Conservation (phyloP, 2,888 invertebrate species). For the Marronus borbonicus region DNA sequence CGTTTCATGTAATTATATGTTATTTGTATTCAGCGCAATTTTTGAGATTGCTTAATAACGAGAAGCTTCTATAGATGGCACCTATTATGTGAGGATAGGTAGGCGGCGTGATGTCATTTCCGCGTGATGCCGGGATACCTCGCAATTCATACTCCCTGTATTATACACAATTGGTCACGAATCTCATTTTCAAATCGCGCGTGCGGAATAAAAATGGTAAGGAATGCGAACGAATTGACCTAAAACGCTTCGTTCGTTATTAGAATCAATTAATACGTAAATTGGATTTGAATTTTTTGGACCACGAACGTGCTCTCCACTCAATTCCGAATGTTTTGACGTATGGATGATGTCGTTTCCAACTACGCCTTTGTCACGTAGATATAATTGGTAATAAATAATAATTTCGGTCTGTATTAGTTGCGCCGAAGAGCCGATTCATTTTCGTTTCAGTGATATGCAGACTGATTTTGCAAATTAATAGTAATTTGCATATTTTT, state of each 20-base stretch:
- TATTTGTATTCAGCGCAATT: too few relatives aligned
- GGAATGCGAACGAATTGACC: constrained; percentile 31
- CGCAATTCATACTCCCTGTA: constrained; percentile 12
- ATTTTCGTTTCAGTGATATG: neutral
- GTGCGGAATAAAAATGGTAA: constrained; percentile 57
- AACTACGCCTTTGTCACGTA: constrained; percentile 20
- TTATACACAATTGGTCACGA: constrained; percentile 57
- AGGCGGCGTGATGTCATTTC: neutral
- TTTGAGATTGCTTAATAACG: too few relatives aligned
- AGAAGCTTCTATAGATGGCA: neutral
- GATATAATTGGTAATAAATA: constrained; percentile 14
- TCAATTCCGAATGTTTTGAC: constrained; percentile 14
- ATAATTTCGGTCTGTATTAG: constrained; percentile 14
- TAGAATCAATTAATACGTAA: constrained; percentile 52
- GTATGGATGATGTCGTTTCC: neutral
- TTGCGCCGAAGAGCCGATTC: neutral
- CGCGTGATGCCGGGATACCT: neutral
- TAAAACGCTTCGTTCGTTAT: constrained; percentile 35
- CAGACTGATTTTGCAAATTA: too few relatives aligned
- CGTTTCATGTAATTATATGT: too few relatives aligned
- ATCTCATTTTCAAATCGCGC: constrained; percentile 57
- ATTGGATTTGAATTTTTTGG: constrained; percentile 47
- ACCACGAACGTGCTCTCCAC: constrained; percentile 7
- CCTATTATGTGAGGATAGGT: neutral
- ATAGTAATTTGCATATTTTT: too few relatives aligned